A percentile compares a stretch with the other conserved stretches of the same genome.
These are phyloP conservation scores for Philereme transversata DNA, from an alignment of 2,888 invertebrate species.

Conservation along the genomic window DNA sequence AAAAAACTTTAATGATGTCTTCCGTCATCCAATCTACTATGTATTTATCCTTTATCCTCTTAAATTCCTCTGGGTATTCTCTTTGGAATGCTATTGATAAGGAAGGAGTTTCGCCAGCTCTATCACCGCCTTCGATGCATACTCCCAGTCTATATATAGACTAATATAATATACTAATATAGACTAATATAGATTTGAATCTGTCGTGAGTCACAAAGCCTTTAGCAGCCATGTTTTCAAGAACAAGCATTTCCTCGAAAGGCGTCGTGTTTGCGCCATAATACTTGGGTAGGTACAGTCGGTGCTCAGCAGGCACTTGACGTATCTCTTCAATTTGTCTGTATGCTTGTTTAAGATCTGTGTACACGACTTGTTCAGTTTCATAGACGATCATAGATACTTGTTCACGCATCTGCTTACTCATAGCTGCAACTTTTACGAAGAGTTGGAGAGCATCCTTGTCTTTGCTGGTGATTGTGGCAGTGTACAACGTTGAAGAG, in stretches of 20 bases:
- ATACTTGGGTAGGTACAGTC: conserved; percentile 39
- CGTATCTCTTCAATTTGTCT: conserved; percentile 27
- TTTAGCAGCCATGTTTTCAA: conserved; percentile 47
- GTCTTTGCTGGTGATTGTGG: conserved; percentile 8
- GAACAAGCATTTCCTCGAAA: conserved; percentile 48
- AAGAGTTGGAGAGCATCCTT: conserved; percentile 13
- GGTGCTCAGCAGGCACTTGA: conserved; percentile 34
- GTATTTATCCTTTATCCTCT: conserved; percentile 3
- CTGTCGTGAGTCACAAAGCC: conserved; percentile 51
- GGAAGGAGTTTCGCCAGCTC: conserved; percentile 56
- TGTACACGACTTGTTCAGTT: conserved; percentile 25
- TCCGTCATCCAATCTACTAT: conserved; percentile 6
- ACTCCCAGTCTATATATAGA: conserved; percentile 50
- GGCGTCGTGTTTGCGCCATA: conserved; percentile 39
- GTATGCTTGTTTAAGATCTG: conserved; percentile 23
- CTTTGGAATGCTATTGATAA: conserved; percentile 53
- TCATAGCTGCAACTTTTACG: conserved; percentile 14
- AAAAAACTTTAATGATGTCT: conserved; percentile 3
- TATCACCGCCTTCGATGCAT: conserved; percentile 42
- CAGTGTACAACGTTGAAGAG: conserved; percentile 13
- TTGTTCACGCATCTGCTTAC: conserved; percentile 9
- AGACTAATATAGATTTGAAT: conserved; percentile 45
- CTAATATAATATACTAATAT: too few species aligned
- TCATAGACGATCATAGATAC: background rate
- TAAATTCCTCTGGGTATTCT: conserved; percentile 47